Base-by-base conservation (phyloP, 2,113 vertebrate genomes). In the Prionailurus bengalensis region DNA sequence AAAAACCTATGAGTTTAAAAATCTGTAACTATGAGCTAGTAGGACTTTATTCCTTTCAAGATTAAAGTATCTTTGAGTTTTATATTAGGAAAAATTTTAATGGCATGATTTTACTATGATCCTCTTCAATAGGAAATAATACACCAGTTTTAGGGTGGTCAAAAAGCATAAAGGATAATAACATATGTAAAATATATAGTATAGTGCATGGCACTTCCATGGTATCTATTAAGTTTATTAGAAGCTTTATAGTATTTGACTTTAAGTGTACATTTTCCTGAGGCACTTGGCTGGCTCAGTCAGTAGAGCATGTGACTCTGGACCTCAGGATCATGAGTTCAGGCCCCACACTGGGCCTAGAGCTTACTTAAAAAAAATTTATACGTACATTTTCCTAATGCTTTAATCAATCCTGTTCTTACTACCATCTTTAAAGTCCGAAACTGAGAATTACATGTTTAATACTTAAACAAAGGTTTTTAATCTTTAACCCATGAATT, bases 1-100 rank as follows among this genome's bases (percentile, higher is more conserved):
- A 97, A 93, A 93, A 89, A 89, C 19, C 79, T 11, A 89, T 19
- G 7, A 82, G 21, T 71, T 51, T 95, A 92, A 96, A 95, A 97
- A 95, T 42, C 11, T 66, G 13, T 51, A 93, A 51, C 58, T 58
- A 70, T 61, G 48, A 91, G 5, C 36, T 84, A 87, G 36, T 63
- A 91, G 45, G 13, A 92, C 39, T 81, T 96, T 42, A 95, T 48
- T 95, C 27, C 11, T 97, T 92, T 82, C n/a, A 95, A 78, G 16
- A 29, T 78, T 94, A 66, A 94, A 91, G 14, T 51, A 92, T 27
- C 25, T 96, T 66, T 85, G 19, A 68, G 25, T 89, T 91, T 63
- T 80, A 15, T 87, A 76, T 42, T 88, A 95, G 19, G 14, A 84
- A 95, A 92, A 95, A 12, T 82, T 80, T 79, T 74, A 86, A 85